phyloP scores from a whole-genome alignment of 2,797 vertebrate genomes.

The Semaprochilodus insignis region DNA sequence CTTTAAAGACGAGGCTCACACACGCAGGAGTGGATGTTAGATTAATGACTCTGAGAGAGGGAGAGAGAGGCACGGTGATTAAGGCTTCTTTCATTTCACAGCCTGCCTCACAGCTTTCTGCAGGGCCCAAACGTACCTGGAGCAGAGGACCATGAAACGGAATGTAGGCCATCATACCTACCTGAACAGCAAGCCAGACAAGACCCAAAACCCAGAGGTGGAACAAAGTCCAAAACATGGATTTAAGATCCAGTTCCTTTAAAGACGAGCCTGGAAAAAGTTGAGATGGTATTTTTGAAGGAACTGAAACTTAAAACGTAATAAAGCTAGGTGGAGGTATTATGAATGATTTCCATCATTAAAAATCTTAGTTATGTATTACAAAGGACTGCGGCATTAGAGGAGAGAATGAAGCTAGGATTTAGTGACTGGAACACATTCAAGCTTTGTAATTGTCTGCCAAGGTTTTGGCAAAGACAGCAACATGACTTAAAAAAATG shows the following conservation, averaged over 20 bases:
- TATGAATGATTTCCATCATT: neutral
- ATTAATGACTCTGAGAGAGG: conserved; percentile 41
- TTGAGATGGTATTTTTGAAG: neutral
- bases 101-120: conserved; percentile 2
- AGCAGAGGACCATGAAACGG: conserved; percentile 38
- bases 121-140: neutral
- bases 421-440: neutral
- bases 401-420: neutral
- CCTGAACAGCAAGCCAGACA: neutral
- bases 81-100: conserved; percentile 28
- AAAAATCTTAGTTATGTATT: conserved; percentile 1
- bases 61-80: conserved; percentile 25
- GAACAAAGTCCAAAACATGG: conserved; percentile 16
- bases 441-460: neutral
- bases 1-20: conserved; percentile 43
- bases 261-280: neutral
- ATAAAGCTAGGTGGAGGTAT: neutral
- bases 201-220: conserved; percentile 23
- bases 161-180: conserved; percentile 18
- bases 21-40: conserved; percentile 38
- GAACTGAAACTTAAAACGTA: neutral
- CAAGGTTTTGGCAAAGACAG: neutral
- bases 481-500: neutral
- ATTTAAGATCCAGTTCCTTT: conserved; percentile 3
- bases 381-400: neutral